These are phyloP conservation scores for Drosophila mimetica DNA, from an alignment of 2,888 invertebrate species.

Conservation along the genomic window DNA sequence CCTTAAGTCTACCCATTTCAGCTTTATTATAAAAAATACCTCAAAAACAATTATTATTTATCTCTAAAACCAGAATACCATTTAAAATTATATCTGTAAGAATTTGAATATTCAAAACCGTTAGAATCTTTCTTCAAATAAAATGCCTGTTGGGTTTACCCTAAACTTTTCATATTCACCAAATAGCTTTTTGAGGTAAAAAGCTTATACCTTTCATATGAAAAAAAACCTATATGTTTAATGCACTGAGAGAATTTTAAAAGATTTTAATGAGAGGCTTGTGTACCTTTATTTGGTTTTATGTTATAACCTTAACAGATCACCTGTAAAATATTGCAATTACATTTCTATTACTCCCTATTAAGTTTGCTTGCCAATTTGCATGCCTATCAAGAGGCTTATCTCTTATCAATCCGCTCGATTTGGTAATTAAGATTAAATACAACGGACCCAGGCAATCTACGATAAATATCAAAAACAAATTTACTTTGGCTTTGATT, in stretches of 20 bases:
- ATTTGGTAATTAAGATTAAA: constrained; percentile 28
- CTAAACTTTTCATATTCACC: constrained; percentile 2
- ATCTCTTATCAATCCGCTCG: constrained; percentile 19
- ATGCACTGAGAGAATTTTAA: constrained; percentile 9
- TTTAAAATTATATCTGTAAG: too few relatives aligned
- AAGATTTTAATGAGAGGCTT: not conserved
- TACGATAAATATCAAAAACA: constrained; percentile 16
- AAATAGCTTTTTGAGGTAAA: constrained; percentile 39
- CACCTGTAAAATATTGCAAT: not conserved
- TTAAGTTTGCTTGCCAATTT: too few relatives aligned
- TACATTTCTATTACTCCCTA: too few relatives aligned
- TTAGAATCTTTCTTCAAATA: too few relatives aligned
- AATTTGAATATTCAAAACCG: not conserved
- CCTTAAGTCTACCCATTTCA: not conserved
- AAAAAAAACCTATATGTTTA: not conserved
- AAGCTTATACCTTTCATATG: not conserved
- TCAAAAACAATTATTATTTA: too few relatives aligned
- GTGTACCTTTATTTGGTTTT: not conserved
- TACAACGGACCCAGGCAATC: not conserved
- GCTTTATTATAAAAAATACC: not conserved
- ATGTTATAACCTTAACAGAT: not conserved
- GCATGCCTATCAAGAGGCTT: constrained; percentile 5
- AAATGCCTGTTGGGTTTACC: constrained; percentile 29
- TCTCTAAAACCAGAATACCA: too few relatives aligned
- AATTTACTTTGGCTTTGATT: constrained; percentile 36